Evolutionary conservation across 1,140 invertebrate species (phyloP).

Genomic region (Hylaeus volcanicus): DNA sequence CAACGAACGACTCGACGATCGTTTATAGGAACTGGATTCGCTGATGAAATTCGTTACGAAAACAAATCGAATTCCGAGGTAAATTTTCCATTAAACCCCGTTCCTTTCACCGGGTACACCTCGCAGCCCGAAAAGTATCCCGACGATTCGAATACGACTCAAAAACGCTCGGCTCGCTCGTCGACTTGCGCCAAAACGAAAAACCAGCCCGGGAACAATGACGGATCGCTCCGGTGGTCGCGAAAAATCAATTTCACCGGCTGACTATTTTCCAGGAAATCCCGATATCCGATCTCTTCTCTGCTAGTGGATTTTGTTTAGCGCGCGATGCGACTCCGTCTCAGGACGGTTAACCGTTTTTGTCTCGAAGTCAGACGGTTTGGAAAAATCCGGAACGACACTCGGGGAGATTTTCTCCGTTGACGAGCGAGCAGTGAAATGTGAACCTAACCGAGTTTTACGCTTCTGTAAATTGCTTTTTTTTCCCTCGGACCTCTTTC

Average conservation of each 20-base stretch:
- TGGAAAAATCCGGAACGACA: too few species aligned
- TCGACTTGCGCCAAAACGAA: background rate
- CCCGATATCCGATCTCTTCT: background rate
- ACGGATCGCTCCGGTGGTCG: background rate
- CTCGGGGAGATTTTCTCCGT: too few species aligned
- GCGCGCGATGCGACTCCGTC: background rate
- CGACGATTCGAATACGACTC: background rate
- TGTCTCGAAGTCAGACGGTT: too few species aligned
- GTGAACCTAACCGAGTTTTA: too few species aligned
- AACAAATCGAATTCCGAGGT: too few species aligned
- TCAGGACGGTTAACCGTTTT: background rate
- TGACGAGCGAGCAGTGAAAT: too few species aligned
- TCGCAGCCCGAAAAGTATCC: background rate
- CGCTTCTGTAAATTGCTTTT: too few species aligned
- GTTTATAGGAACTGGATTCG: too few species aligned
- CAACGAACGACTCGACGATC: too few species aligned
- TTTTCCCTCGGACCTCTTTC: too few species aligned
- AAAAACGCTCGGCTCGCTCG: background rate
- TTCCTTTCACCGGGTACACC: background rate
- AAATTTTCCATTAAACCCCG: too few species aligned
- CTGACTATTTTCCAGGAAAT: conserved; percentile 2
- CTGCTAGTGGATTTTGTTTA: conserved; percentile 5
- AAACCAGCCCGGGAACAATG: conserved; percentile 13
- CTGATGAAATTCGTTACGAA: too few species aligned
- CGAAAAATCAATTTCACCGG: conserved; percentile 28